These are phyloP conservation scores for Ptilodon capucinus DNA, from an alignment of 2,888 invertebrate species.

Conservation along the genomic window DNA sequence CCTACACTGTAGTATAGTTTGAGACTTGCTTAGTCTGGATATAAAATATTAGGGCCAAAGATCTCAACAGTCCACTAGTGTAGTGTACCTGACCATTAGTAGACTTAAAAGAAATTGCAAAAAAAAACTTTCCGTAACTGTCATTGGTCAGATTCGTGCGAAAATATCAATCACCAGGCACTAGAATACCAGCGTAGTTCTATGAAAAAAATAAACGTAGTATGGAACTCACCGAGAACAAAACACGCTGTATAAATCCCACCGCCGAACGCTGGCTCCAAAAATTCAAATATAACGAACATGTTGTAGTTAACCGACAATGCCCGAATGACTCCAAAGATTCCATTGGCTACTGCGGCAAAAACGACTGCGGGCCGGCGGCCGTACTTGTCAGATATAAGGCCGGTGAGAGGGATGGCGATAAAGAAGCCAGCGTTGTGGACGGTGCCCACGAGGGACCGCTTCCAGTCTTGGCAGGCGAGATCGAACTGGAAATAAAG, in stretches of 20 bases:
- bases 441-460: constrained; percentile 88
- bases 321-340: constrained; percentile 82
- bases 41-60: too few species aligned
- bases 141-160: too few species aligned
- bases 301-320: constrained; percentile 82
- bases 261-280: constrained; percentile 82
- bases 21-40: too few species aligned
- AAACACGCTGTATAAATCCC: constrained; percentile 84
- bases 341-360: constrained; percentile 78
- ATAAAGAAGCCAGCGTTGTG: constrained; percentile 89
- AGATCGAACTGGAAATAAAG: constrained; percentile 83
- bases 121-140: too few species aligned
- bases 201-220: background rate
- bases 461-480: constrained; percentile 88
- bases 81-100: too few species aligned
- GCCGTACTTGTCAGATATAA: constrained; percentile 87
- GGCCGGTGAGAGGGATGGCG: constrained; percentile 87
- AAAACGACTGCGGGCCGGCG: constrained; percentile 83
- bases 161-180: too few species aligned
- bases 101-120: too few species aligned
- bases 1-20: too few species aligned
- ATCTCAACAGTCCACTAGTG: too few species aligned
- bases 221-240: constrained; percentile 79
- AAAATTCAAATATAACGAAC: constrained; percentile 82
- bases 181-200: too few species aligned